phyloP scores from a whole-genome alignment of 2,888 invertebrate species.

The Trachelus tabidus region DNA sequence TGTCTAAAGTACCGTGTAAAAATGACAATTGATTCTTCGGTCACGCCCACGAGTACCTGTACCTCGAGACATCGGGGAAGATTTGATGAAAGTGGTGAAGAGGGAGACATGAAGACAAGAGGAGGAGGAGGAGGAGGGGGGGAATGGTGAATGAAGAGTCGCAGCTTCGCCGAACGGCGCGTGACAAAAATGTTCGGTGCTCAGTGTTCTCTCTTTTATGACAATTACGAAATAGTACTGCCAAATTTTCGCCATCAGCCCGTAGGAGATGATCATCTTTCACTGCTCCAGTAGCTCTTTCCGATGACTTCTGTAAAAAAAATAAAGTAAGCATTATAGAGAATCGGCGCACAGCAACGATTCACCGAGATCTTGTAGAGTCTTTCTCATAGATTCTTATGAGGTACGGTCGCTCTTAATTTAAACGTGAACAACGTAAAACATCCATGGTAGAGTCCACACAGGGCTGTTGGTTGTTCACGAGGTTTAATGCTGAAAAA shows the following conservation, averaged over 20 bases:
- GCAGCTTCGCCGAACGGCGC: background rate
- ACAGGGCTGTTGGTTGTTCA: background rate
- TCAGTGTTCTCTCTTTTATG: background rate
- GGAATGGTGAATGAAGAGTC: background rate
- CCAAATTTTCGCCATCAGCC: slow-evolving; percentile 15
- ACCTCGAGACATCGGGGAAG: background rate
- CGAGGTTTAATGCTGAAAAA: background rate
- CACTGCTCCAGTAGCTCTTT: slow-evolving; percentile 63
- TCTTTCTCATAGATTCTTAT: background rate
- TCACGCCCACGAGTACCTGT: background rate
- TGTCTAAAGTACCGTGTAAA: background rate
- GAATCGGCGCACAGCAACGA: background rate
- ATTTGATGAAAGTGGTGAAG: background rate
- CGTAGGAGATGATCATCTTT: slow-evolving; percentile 53
- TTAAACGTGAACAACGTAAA: background rate
- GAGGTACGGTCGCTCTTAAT: background rate
- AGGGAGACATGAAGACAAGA: background rate
- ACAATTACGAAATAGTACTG: background rate
- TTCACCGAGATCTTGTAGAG: background rate
- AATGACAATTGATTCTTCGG: background rate
- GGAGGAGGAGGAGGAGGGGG: background rate
- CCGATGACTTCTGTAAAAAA: slow-evolving; percentile 58
- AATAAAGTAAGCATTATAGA: slow-evolving; percentile 8
- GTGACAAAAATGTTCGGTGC: background rate
- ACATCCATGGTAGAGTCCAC: background rate